These are phyloP conservation scores for Lycaon pictus DNA, from an alignment of 2,113 vertebrate species.

Conservation along the genomic window DNA sequence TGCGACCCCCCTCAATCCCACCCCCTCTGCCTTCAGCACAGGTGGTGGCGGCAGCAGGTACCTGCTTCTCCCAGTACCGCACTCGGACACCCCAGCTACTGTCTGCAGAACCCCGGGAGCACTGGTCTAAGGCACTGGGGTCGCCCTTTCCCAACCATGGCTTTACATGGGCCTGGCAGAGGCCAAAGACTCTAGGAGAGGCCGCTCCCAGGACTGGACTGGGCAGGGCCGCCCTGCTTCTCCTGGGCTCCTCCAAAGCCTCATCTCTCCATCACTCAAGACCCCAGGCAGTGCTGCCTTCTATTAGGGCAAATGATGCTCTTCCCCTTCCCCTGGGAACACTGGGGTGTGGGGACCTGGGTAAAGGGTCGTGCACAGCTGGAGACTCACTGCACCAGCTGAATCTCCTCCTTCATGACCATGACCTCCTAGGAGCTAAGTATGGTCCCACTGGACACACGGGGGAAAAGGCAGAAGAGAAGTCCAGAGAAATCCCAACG, in stretches of 20 bases:
- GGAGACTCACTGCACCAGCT: background rate
- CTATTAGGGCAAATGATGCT: background rate
- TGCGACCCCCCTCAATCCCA: fast-evolving
- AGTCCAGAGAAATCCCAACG: background rate
- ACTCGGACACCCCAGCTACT: fast-evolving
- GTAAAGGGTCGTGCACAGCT: no score
- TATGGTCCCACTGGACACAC: background rate
- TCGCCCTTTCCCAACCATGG: background rate
- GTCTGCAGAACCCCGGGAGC: background rate
- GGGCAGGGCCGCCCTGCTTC: background rate
- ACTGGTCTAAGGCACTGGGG: background rate
- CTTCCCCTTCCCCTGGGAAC: background rate
- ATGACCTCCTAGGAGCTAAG: background rate
- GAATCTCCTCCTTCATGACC: background rate
- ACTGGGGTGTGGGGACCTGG: background rate
- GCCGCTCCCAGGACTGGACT: background rate
- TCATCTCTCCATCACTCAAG: background rate
- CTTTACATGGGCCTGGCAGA: background rate
- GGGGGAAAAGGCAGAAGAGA: background rate
- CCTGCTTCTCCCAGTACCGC: background rate
- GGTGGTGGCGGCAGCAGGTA: fast-evolving
- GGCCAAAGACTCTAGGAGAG: background rate
- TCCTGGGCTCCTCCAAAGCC: constrained; percentile 51
- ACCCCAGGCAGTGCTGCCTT: background rate
- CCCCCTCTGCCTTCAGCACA: background rate